Percentiles rank a stretch among this genome's conserved stretches.
Conservation (phyloP, 2,888 invertebrate genomes). For the Macrosiphum euphorbiae region DNA sequence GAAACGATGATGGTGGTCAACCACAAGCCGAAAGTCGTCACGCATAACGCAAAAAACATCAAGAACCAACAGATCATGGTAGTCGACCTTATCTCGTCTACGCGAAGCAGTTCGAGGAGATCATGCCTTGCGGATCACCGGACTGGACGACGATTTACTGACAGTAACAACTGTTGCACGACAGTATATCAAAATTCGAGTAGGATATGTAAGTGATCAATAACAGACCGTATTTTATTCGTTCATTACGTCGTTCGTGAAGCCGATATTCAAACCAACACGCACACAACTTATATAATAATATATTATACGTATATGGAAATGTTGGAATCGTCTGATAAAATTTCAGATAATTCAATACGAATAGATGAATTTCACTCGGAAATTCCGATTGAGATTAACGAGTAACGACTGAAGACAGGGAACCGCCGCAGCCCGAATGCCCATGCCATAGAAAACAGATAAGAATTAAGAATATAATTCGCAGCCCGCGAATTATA, state of each 20-base stretch:
- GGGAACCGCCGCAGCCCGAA: too few species aligned
- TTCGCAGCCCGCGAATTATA: too few species aligned
- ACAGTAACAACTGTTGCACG: neutral
- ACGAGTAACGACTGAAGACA: too few species aligned
- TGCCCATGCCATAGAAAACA: too few species aligned
- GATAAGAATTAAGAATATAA: too few species aligned
- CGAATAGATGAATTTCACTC: neutral
- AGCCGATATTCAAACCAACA: neutral
- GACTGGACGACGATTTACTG: neutral
- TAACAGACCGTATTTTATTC: neutral
- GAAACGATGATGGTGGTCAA: constrained; percentile 35
- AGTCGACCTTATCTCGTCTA: neutral
- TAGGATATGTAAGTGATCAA: neutral
- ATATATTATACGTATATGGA: neutral
- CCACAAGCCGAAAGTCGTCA: constrained; percentile 53
- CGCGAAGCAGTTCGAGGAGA: neutral
- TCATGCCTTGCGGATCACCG: neutral
- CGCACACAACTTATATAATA: neutral
- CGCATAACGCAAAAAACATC: neutral
- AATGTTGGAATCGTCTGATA: neutral
- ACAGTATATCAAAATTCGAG: neutral
- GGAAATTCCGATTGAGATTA: neutral
- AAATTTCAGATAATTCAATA: neutral
- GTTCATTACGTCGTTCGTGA: neutral
- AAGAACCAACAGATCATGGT: constrained; percentile 30